phyloP scores from a whole-genome alignment of 2,888 invertebrate genomes.

The Penaeus monodon region DNA sequence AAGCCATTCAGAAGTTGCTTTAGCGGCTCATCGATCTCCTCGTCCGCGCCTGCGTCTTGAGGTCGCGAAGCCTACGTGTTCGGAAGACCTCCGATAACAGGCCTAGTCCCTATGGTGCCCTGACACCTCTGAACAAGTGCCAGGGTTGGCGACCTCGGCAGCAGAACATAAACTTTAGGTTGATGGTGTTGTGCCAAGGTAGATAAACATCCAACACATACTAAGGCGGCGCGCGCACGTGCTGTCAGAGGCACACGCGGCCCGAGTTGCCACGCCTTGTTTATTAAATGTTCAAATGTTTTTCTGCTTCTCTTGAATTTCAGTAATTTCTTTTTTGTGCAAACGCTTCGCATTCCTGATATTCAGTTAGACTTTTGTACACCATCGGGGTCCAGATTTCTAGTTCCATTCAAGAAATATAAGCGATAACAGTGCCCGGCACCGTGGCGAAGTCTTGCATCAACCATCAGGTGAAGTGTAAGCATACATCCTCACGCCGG shows the following conservation, averaged over 20 bases:
- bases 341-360: too few species aligned
- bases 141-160: not conserved
- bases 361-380: too few species aligned
- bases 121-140: not conserved
- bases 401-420: not conserved
- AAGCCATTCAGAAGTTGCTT: too few species aligned
- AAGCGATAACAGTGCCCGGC: not conserved
- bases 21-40: too few species aligned
- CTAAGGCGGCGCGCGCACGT: constrained; percentile 35
- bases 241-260: constrained; percentile 14
- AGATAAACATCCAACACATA: constrained; percentile 19
- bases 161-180: constrained; percentile 2
- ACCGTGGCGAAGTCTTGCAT: constrained; percentile 25
- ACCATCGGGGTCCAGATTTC: not conserved
- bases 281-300: too few species aligned
- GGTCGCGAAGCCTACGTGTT: not conserved
- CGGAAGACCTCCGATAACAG: not conserved
- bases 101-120: constrained; percentile 14
- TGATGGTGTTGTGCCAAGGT: constrained; percentile 41
- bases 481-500: constrained; percentile 6
- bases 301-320: too few species aligned
- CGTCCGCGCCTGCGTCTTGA: not conserved
- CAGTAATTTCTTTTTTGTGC: too few species aligned
- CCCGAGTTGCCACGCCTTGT: too few species aligned
- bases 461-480: constrained; percentile 27